phyloP scores from a whole-genome alignment of 2,888 invertebrate genomes.

The Drosophila anomalata region DNA sequence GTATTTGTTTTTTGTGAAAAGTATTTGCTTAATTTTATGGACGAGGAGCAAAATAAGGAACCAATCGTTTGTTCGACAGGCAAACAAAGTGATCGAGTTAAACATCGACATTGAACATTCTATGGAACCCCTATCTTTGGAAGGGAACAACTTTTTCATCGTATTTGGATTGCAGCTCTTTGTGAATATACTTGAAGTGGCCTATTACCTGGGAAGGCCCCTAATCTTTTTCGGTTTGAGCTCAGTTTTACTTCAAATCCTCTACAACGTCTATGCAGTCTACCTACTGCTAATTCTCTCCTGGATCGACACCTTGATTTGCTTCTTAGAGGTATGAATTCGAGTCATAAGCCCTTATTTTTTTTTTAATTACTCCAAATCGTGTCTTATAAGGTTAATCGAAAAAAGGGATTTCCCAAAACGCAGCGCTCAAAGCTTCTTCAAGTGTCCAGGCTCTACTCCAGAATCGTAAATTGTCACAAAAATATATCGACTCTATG shows the following conservation, averaged over 20 bases:
- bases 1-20: background rate
- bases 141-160: background rate
- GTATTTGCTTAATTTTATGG: background rate
- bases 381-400: background rate
- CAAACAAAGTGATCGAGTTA: conserved; percentile 14
- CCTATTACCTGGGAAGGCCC: background rate
- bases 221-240: background rate
- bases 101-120: background rate
- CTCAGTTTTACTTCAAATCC: conserved; percentile 2
- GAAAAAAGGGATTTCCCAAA: background rate
- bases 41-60: background rate
- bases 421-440: background rate
- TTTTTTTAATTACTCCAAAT: background rate
- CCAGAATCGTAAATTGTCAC: conserved; percentile 11
- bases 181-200: background rate
- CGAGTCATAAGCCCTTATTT: too few relatives aligned
- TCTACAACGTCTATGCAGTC: conserved; percentile 4
- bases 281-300: conserved; percentile 25
- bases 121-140: conserved; percentile 1
- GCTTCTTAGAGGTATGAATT: background rate
- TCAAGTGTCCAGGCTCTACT: background rate
- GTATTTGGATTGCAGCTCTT: background rate
- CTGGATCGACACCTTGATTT: conserved; percentile 4
- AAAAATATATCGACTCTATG: conserved; percentile 9
- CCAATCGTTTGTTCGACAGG: background rate